These are phyloP conservation scores for Anagyrus pseudococci DNA, from an alignment of 2,888 invertebrate genomes.

Conservation along the genomic window DNA sequence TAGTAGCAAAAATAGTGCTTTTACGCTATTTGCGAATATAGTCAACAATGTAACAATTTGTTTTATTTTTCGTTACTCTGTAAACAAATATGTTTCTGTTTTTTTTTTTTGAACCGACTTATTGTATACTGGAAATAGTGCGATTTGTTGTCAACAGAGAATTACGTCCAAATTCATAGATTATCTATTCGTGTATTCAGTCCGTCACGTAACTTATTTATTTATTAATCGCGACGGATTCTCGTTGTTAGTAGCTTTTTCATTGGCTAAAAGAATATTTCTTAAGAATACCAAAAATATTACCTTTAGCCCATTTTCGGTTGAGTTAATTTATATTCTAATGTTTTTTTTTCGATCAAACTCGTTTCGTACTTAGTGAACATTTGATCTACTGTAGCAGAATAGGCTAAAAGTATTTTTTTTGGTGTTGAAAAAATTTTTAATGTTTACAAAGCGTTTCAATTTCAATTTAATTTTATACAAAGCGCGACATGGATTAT, in stretches of 20 bases:
- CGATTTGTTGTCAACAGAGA: not conserved
- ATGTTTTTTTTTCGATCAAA: conserved; percentile 1
- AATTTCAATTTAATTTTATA: too few species aligned
- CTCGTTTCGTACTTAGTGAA: not conserved
- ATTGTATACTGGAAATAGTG: conserved; percentile 12
- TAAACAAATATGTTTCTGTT: conserved; percentile 15
- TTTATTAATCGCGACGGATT: conserved; percentile 27
- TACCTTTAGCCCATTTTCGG: not conserved
- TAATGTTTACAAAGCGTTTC: too few species aligned
- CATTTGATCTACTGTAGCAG: not conserved
- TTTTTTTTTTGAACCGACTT: conserved; percentile 18
- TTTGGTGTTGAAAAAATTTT: too few species aligned
- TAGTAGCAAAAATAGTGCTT: too few species aligned
- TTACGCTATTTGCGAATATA: conserved; percentile 13
- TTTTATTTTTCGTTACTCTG: conserved; percentile 19
- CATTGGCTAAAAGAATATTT: conserved; percentile 4
- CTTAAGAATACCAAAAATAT: conserved; percentile 23
- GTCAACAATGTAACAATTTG: too few species aligned
- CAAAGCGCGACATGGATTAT: too few species aligned
- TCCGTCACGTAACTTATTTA: not conserved
- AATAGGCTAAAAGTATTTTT: conserved; percentile 1
- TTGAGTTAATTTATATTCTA: not conserved
- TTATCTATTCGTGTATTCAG: conserved; percentile 22
- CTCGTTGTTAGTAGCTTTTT: conserved; percentile 10
- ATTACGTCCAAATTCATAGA: conserved; percentile 4